These are phyloP conservation scores for Morpho deidamia DNA, from an alignment of 2,888 invertebrate genomes.

Conservation along the genomic window DNA sequence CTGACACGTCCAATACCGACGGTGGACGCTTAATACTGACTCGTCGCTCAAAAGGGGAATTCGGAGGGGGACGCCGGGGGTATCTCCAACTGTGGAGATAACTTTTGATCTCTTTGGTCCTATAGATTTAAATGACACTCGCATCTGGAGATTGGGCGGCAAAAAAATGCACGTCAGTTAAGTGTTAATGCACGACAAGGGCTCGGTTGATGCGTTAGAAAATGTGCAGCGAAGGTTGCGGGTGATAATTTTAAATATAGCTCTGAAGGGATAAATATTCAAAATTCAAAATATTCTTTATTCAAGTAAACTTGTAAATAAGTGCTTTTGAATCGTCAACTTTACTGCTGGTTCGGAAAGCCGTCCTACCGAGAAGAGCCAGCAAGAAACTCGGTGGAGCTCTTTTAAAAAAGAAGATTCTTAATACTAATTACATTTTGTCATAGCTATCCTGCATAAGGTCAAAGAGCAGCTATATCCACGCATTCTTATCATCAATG, in stretches of 20 bases:
- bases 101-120: constrained; percentile 76
- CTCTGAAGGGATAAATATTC: constrained; percentile 35
- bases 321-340: too few relatives aligned
- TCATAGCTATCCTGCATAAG: too few relatives aligned
- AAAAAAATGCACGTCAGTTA: constrained; percentile 62
- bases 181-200: constrained; percentile 77
- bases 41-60: constrained; percentile 35
- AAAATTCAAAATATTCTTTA: constrained; percentile 28
- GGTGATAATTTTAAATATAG: constrained; percentile 73
- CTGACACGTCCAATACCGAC: constrained; percentile 44
- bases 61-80: constrained; percentile 50
- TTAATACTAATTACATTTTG: too few relatives aligned
- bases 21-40: constrained; percentile 58
- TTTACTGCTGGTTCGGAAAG: too few relatives aligned
- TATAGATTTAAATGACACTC: constrained; percentile 74
- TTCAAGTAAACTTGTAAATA: too few relatives aligned
- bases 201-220: constrained; percentile 68
- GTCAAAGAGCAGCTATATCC: too few relatives aligned
- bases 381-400: too few relatives aligned
- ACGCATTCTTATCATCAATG: too few relatives aligned
- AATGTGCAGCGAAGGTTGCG: constrained; percentile 59
- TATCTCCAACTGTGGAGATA: constrained; percentile 66
- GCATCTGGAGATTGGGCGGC: constrained; percentile 66
- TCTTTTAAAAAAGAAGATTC: too few relatives aligned
- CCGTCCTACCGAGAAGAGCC: too few relatives aligned